These are phyloP conservation scores for Ophraella communa DNA, from an alignment of 2,888 invertebrate genomes.

Conservation along the genomic window DNA sequence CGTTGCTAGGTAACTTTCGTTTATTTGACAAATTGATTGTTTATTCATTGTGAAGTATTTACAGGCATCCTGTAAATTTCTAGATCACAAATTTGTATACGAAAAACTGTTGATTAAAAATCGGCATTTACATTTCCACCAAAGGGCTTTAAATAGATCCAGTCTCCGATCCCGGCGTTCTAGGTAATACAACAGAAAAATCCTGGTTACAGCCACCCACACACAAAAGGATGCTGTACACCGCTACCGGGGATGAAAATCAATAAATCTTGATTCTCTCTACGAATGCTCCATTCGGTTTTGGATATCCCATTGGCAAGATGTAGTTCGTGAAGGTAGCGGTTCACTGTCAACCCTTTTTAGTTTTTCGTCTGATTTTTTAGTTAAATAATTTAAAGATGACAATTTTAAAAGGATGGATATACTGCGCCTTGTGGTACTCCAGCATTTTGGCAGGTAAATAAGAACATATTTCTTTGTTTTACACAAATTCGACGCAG, in stretches of 20 bases:
- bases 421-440: conserved; percentile 58
- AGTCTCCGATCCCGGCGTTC: conserved; percentile 16
- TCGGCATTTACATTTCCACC: neutral
- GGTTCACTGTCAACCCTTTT: conserved; percentile 16
- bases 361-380: conserved; percentile 23
- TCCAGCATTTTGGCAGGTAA: conserved; percentile 58
- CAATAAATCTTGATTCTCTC: conserved; percentile 35
- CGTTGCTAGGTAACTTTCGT: no score
- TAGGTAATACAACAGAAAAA: conserved; percentile 19
- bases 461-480: no score
- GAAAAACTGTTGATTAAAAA: neutral
- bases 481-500: no score
- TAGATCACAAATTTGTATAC: neutral
- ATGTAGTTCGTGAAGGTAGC: conserved; percentile 31
- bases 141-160: conserved; percentile 16
- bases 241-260: conserved; percentile 30
- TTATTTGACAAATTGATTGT: neutral
- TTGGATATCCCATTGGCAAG: conserved; percentile 16
- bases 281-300: conserved; percentile 13
- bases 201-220: conserved; percentile 24
- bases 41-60: neutral
- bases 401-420: conserved; percentile 50
- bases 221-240: conserved; percentile 22
- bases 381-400: conserved; percentile 34
- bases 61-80: neutral